Evolutionary conservation across 2,888 invertebrate species (phyloP).

Genomic region (Pammene aurita): DNA sequence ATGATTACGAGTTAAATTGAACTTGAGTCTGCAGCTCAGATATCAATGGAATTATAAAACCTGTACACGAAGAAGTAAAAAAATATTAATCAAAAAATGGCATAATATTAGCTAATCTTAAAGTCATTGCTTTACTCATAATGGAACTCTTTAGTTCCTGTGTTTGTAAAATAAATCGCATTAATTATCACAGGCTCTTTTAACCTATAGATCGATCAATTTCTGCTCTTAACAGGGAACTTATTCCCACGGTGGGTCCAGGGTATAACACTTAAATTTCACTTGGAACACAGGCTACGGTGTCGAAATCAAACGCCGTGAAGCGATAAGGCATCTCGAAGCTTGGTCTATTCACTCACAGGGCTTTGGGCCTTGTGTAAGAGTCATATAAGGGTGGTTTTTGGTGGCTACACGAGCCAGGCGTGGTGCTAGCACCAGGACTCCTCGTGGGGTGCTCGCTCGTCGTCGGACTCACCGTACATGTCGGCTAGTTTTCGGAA

Average conservation of each 20-base stretch:
- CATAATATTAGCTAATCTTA: slow-evolving; percentile 23
- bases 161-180: slow-evolving; percentile 44
- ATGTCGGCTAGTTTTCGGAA: slow-evolving; percentile 97
- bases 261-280: slow-evolving; percentile 48
- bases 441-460: slow-evolving; percentile 89
- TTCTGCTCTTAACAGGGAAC: slow-evolving; percentile 40
- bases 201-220: slow-evolving; percentile 46
- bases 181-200: slow-evolving; percentile 60
- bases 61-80: slow-evolving; percentile 5
- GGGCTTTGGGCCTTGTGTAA: slow-evolving; percentile 50
- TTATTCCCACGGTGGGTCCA: slow-evolving; percentile 57
- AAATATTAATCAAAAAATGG: slow-evolving; percentile 18
- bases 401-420: slow-evolving; percentile 76
- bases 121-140: slow-evolving; percentile 37
- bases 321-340: slow-evolving; percentile 71
- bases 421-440: slow-evolving; percentile 90
- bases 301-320: slow-evolving; percentile 48
- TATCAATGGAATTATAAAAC: neutral
- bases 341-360: slow-evolving; percentile 50
- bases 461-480: slow-evolving; percentile 96
- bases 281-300: slow-evolving; percentile 47
- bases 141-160: slow-evolving; percentile 42
- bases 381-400: slow-evolving; percentile 53
- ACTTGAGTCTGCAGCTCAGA: no score
- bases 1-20: no score